Evolutionary conservation across 2,113 vertebrate genomes (phyloP).

Genomic region (Ceratotherium simum): DNA sequence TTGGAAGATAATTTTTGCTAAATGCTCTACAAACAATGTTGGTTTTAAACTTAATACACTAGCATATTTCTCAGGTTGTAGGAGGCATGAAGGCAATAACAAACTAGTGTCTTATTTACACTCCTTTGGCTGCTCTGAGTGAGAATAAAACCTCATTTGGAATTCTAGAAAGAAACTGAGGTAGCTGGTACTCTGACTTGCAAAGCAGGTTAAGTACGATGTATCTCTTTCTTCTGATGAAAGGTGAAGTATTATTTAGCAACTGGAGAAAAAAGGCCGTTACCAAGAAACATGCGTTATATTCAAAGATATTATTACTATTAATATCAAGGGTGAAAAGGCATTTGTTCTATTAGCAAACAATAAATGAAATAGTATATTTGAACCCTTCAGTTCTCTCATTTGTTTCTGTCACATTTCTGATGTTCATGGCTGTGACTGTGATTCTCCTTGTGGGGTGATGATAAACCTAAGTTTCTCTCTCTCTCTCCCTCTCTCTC

Average conservation of each 20-base stretch:
- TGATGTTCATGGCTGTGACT: constrained; percentile 49
- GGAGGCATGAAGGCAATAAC: constrained; percentile 62
- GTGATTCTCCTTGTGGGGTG: neutral
- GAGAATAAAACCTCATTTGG: constrained; percentile 66
- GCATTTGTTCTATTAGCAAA: constrained; percentile 61
- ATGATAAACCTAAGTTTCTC: neutral
- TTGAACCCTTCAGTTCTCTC: constrained; percentile 45
- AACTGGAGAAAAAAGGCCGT: constrained; percentile 61
- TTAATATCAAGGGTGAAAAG: constrained; percentile 59
- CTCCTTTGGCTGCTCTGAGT: neutral
- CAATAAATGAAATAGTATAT: constrained; percentile 45
- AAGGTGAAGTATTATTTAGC: constrained; percentile 74
- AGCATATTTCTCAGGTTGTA: constrained; percentile 17
- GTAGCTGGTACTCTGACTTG: constrained; percentile 49
- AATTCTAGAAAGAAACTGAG: constrained; percentile 62
- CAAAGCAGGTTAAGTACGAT: constrained; percentile 66
- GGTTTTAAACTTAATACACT: constrained; percentile 32
- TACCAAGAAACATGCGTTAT: constrained; percentile 64
- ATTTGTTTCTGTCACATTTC: constrained; percentile 54
- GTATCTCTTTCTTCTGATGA: constrained; percentile 67
- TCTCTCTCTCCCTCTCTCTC: neutral
- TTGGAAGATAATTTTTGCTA: neutral
- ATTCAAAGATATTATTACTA: constrained; percentile 16
- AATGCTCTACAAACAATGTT: constrained; percentile 10
- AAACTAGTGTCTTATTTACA: constrained; percentile 49